Conservation (phyloP, 2,113 vertebrate species). For the Erythrolamprus reginae region DNA sequence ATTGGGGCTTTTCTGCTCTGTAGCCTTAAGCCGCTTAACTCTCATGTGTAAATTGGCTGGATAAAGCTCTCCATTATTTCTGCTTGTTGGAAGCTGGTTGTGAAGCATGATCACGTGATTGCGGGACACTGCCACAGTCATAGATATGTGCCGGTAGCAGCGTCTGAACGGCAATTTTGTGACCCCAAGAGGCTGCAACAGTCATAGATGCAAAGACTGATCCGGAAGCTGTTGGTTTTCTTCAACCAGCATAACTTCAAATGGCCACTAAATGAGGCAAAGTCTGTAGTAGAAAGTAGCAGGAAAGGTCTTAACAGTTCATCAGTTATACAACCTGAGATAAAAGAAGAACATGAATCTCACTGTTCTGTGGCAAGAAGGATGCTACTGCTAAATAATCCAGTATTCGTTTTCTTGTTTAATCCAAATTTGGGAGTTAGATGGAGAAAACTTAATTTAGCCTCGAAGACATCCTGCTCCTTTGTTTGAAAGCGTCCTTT, state of each 20-base stretch:
- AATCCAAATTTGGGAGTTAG: not conserved
- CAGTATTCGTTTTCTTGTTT: not conserved
- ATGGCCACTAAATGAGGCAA: not conserved
- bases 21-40: not conserved
- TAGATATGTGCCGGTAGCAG: not conserved
- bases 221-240: not conserved
- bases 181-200: not conserved
- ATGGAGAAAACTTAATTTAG: not conserved
- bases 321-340: not conserved
- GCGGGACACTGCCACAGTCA: not conserved
- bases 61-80: not conserved
- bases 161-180: not conserved
- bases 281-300: not conserved
- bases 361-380: not conserved
- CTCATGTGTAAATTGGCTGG: not conserved
- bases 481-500: not conserved
- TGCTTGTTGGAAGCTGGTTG: not conserved
- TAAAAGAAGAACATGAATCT: not conserved
- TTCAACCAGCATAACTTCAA: not conserved
- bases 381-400: not conserved
- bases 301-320: not conserved
- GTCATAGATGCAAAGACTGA: not conserved
- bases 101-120: not conserved
- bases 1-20: not conserved
- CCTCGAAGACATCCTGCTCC: not conserved